Base-by-base conservation (phyloP, 2,113 vertebrate species). In the Tapirus terrestris region DNA sequence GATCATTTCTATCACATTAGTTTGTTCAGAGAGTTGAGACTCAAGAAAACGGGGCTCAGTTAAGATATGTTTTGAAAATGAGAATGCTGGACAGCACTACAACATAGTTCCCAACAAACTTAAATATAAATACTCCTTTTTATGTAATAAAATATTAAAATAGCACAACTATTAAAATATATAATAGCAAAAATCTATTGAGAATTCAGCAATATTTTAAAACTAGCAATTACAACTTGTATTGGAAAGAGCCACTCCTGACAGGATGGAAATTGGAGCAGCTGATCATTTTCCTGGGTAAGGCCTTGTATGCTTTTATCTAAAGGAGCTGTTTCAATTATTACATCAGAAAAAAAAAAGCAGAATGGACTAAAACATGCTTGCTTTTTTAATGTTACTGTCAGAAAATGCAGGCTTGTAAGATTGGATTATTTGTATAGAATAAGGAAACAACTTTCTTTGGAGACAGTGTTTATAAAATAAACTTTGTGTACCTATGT, bases 1-100 rank as follows among this genome's bases (percentile, higher is more conserved):
- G 9, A 94, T 72, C 36, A 51, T 91, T 92, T 94, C 95, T 86
- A 88, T 85, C 61, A 70, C 36, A 70, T 93, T 95, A 80, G 45
- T 93, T 95, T 94, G 29, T 94, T 96, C 48, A 85, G 85, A 72
- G 79, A 85, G 5, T 61, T 93, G 61, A 61, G 23, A 1, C 39
- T n/a, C 39, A 67, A 75, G 39, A 21, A 95, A 90, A 73, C 31
- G n/a, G 8, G 29, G 92, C 16, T 51, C 18, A 36, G 12, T 87
- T 68, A 80, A 67, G 33, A 9, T 75, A 31, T 13, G 25, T 36
- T 92, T 61, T 82, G 91, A 94, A 94, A 92, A 89, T 94, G 14
- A 91, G 72, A 20, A 48, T 25, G 2, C 17, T 77, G 39, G 65
- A 67, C 17, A 93, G 18, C 14, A 51, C 17, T 33, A 12, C 53